Percentiles rank a stretch among this genome's conserved stretches.
These are phyloP conservation scores for Etia nguti DNA, from an alignment of 2,113 vertebrate genomes.

Conservation along the genomic window DNA sequence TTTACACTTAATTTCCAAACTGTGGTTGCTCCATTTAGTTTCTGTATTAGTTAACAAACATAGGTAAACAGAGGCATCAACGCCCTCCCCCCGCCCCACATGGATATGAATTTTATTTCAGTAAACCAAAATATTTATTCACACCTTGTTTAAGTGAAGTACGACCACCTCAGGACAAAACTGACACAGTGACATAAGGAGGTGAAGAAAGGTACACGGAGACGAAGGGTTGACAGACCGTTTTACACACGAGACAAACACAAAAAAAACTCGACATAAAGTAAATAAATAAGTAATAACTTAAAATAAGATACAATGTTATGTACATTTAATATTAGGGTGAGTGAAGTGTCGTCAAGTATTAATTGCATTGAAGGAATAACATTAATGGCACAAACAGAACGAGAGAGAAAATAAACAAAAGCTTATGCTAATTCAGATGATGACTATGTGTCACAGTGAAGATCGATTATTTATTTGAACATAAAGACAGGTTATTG, in stretches of 20 bases:
- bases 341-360: neutral
- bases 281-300: slow-evolving; percentile 16
- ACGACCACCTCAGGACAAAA: neutral
- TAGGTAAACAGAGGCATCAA: neutral
- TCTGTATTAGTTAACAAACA: neutral
- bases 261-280: neutral
- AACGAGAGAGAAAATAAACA: neutral
- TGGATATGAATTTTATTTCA: neutral
- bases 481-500: neutral
- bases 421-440: neutral
- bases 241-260: neutral
- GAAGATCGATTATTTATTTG: neutral
- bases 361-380: neutral
- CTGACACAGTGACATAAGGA: neutral
- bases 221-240: neutral
- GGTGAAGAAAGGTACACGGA: neutral
- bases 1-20: neutral
- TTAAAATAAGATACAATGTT: neutral
- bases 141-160: neutral
- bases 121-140: neutral
- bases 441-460: neutral
- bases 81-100: neutral
- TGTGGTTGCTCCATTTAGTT: neutral
- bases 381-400: neutral
- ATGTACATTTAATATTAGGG: neutral